Conservation (phyloP, 2,888 invertebrate genomes). For the Pseudococcus viburni region DNA sequence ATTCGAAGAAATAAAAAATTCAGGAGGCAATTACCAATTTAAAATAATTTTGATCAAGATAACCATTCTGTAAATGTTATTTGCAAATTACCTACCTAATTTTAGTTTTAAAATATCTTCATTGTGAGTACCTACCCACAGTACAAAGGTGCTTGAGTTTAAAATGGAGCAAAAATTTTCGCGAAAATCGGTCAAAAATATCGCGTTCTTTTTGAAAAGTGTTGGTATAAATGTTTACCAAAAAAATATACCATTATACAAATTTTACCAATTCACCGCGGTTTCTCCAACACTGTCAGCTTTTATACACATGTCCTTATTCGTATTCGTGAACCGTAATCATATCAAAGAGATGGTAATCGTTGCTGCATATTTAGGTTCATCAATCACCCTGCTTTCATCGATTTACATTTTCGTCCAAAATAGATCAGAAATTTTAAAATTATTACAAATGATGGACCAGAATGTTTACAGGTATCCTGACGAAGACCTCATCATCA, state of each 20-base stretch:
- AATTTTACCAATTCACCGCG: not conserved
- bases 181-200: constrained; percentile 14
- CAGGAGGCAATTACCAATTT: too few relatives aligned
- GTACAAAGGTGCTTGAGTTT: not conserved
- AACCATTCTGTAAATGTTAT: too few relatives aligned
- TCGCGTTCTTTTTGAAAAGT: not conserved
- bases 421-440: not conserved
- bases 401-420: not conserved
- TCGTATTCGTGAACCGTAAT: constrained; percentile 2
- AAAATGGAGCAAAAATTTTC: not conserved
- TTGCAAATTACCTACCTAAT: too few relatives aligned
- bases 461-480: not conserved
- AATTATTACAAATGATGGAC: constrained; percentile 30
- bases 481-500: not conserved
- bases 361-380: constrained; percentile 13
- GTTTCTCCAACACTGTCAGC: not conserved
- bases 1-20: too few relatives aligned
- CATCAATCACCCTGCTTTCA: not conserved
- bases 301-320: not conserved
- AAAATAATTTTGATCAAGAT: too few relatives aligned
- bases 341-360: not conserved
- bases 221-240: constrained; percentile 17
- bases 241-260: not conserved
- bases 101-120: too few relatives aligned
- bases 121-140: too few relatives aligned